phyloP scores from a whole-genome alignment of 2,888 invertebrate genomes.

The Noctua pronuba region DNA sequence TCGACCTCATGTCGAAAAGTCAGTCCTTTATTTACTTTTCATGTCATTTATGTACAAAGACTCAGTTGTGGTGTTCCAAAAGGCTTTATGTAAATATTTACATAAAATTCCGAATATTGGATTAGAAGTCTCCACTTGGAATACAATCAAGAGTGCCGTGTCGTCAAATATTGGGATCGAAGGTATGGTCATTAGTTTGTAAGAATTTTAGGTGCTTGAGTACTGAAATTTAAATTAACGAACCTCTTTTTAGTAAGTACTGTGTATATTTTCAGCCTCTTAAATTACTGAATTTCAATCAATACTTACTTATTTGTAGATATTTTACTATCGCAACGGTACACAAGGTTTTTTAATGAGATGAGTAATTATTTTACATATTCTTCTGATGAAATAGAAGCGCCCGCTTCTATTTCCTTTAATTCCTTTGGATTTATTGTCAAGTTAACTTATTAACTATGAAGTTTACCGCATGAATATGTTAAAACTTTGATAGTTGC shows the following conservation, averaged over 20 bases:
- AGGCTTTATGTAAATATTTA: slow-evolving; percentile 48
- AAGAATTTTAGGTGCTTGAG: slow-evolving; percentile 7
- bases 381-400: background rate
- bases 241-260: background rate
- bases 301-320: background rate
- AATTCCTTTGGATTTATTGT: background rate
- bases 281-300: background rate
- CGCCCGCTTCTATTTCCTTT: too few species aligned
- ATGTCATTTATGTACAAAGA: slow-evolving; percentile 16
- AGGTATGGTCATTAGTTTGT: slow-evolving; percentile 35
- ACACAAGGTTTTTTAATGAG: background rate
- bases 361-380: background rate
- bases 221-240: background rate
- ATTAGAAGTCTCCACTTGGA: slow-evolving; percentile 54
- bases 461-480: background rate
- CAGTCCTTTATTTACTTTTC: background rate
- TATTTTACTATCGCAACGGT: background rate
- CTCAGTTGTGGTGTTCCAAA: slow-evolving; percentile 12
- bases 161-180: slow-evolving; percentile 49
- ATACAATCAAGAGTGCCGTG: slow-evolving; percentile 52
- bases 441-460: background rate
- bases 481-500: background rate
- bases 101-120: slow-evolving; percentile 31
- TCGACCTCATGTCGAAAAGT: background rate
- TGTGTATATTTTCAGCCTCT: background rate